These are phyloP conservation scores for Ligdia adustata DNA, from an alignment of 2,888 invertebrate genomes.

Conservation along the genomic window DNA sequence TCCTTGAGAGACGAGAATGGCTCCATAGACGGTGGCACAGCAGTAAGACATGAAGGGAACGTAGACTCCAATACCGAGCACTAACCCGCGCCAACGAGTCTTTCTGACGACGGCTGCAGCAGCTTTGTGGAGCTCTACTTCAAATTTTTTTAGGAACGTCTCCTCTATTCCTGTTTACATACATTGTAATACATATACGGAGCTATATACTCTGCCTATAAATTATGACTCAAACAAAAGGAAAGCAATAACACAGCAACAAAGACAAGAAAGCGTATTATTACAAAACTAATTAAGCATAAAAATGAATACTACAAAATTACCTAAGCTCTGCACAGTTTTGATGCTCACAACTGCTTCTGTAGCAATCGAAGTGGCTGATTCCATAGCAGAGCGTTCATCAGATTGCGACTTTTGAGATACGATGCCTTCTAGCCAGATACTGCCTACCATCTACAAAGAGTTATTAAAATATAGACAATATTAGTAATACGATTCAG, in stretches of 20 bases:
- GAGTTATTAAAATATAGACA: too few species aligned
- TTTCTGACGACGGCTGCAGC: slow-evolving; percentile 81
- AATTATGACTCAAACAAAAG: too few species aligned
- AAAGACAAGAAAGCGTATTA: too few species aligned
- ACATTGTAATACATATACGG: too few species aligned
- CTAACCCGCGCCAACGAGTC: slow-evolving; percentile 86
- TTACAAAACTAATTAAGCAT: too few species aligned
- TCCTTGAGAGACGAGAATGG: slow-evolving; percentile 85
- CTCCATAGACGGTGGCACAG: slow-evolving; percentile 88
- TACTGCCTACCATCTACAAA: slow-evolving; percentile 80
- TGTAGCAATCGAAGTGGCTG: slow-evolving; percentile 86
- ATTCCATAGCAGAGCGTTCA: slow-evolving; percentile 85
- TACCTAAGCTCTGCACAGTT: slow-evolving; percentile 86
- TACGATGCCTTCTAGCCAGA: slow-evolving; percentile 85
- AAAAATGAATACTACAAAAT: slow-evolving; percentile 30
- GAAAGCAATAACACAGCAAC: too few species aligned
- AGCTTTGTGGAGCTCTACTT: slow-evolving; percentile 74
- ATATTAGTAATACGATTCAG: too few species aligned
- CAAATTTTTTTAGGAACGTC: slow-evolving; percentile 83
- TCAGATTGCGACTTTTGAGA: slow-evolving; percentile 84
- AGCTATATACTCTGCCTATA: too few species aligned
- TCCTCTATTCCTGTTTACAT: slow-evolving; percentile 81
- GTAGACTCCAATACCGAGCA: slow-evolving; percentile 88
- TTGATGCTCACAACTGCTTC: slow-evolving; percentile 87
- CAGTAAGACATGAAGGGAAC: slow-evolving; percentile 89